phyloP scores from a whole-genome alignment of 1,140 invertebrate species.

The Sitodiplosis mosellana region DNA sequence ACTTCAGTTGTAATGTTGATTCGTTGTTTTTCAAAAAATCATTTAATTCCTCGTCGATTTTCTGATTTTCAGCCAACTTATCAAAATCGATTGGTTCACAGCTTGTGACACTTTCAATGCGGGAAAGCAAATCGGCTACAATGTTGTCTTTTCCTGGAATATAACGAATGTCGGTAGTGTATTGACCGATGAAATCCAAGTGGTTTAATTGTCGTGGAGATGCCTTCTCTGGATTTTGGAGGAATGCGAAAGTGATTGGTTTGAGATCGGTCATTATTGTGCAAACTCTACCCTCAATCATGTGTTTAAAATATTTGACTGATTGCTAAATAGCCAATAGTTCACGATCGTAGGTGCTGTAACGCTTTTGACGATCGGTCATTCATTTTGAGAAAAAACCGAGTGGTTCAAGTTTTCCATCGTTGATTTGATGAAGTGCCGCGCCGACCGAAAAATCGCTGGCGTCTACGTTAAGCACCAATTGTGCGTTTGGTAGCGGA shows the following conservation, averaged over 20 bases:
- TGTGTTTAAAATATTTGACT: constrained; percentile 13
- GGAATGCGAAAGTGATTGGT: constrained; percentile 15
- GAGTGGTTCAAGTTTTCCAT: too few species aligned
- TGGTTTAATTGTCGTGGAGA: constrained; percentile 13
- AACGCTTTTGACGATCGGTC: too few species aligned
- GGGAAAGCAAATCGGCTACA: constrained; percentile 14
- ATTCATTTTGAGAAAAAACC: too few species aligned
- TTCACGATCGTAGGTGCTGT: constrained; percentile 17
- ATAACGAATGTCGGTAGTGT: constrained; percentile 20
- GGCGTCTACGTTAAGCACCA: too few species aligned
- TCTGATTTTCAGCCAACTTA: constrained; percentile 6
- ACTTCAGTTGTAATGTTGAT: constrained; percentile 1
- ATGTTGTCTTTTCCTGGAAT: constrained; percentile 11
- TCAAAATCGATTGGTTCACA: constrained; percentile 4
- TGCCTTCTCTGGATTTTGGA: constrained; percentile 9
- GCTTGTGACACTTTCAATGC: constrained; percentile 7
- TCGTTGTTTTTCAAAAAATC: constrained; percentile 10
- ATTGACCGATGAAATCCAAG: constrained; percentile 18
- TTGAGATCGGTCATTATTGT: constrained; percentile 18
- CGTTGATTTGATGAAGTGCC: too few species aligned
- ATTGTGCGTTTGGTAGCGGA: too few species aligned
- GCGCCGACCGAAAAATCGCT: too few species aligned
- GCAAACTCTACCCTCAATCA: not conserved
- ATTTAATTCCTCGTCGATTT: constrained; percentile 4
- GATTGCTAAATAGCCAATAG: constrained; percentile 16